phyloP scores from a whole-genome alignment of 2,888 invertebrate species.

The Leptura quadrifasciata region DNA sequence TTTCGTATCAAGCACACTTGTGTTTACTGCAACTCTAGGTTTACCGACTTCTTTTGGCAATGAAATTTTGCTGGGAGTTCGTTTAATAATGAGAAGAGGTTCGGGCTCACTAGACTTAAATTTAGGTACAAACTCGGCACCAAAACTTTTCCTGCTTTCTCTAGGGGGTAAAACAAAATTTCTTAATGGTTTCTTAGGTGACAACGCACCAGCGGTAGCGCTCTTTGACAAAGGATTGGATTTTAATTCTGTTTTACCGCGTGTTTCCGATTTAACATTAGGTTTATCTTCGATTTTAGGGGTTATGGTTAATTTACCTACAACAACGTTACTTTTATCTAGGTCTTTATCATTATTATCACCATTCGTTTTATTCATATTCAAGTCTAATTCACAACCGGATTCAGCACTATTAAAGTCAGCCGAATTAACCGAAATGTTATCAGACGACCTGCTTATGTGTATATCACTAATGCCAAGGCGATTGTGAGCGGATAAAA shows the following conservation, averaged over 20 bases:
- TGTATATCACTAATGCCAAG: constrained; percentile 47
- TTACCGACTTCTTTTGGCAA: constrained; percentile 71
- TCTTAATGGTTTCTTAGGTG: constrained; percentile 58
- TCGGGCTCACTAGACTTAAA: constrained; percentile 67
- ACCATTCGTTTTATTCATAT: constrained; percentile 57
- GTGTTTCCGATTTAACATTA: constrained; percentile 31
- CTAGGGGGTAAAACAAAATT: constrained; percentile 69
- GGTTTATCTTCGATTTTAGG: constrained; percentile 32
- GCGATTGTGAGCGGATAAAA: constrained; percentile 50
- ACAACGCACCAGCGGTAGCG: constrained; percentile 59
- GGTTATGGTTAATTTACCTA: constrained; percentile 58
- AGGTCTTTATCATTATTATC: constrained; percentile 21
- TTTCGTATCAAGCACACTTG: constrained; percentile 66
- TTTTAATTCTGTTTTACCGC: constrained; percentile 44
- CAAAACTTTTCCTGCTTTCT: constrained; percentile 66
- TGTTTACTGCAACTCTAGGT: constrained; percentile 71
- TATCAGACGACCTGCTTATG: constrained; percentile 67
- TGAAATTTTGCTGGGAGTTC: constrained; percentile 72
- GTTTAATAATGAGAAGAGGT: constrained; percentile 71
- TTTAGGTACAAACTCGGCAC: constrained; percentile 69
- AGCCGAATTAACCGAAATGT: constrained; percentile 65
- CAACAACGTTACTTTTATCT: constrained; percentile 53
- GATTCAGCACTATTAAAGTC: constrained; percentile 72
- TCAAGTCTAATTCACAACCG: constrained; percentile 64
- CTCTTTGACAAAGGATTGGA: constrained; percentile 59